Evolutionary conservation across 1,140 invertebrate genomes (phyloP).

Genomic region (Phenacoccus solenopsis): DNA sequence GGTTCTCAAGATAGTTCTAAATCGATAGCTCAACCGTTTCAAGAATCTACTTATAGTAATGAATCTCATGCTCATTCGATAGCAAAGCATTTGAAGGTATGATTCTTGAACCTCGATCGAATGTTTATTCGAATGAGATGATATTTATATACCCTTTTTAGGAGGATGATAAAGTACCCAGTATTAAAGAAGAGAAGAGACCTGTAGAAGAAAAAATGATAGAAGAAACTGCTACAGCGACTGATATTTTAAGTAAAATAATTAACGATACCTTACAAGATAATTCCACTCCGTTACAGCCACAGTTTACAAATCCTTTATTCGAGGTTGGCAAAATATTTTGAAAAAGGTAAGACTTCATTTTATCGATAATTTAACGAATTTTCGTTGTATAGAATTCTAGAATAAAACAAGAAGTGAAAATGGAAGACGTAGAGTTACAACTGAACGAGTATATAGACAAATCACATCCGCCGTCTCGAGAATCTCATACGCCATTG

Average conservation of each 20-base stretch:
- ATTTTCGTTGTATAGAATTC: not conserved
- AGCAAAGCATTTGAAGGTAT: not conserved
- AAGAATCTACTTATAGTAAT: not conserved
- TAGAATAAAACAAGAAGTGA: slow-evolving; percentile 4
- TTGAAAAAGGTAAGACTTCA: not conserved
- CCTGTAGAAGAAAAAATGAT: slow-evolving; percentile 15
- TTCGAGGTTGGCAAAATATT: not conserved
- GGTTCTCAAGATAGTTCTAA: not conserved
- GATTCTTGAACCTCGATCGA: too few species aligned
- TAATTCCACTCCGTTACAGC: slow-evolving; percentile 10
- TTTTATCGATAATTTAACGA: not conserved
- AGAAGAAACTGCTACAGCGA: slow-evolving; percentile 32
- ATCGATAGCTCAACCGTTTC: not conserved
- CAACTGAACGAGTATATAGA: not conserved
- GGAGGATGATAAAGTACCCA: not conserved
- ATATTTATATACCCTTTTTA: not conserved
- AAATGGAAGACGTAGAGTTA: not conserved
- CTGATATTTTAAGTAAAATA: slow-evolving; percentile 35
- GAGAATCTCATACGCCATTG: not conserved
- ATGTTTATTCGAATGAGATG: not conserved
- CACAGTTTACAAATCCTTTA: slow-evolving; percentile 16
- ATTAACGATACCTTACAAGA: slow-evolving; percentile 29
- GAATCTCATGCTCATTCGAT: not conserved
- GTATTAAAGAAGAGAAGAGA: slow-evolving; percentile 13
- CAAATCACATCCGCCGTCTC: not conserved